phyloP scores from a whole-genome alignment of 2,888 invertebrate species.

The Exephanes ischioxanthus region DNA sequence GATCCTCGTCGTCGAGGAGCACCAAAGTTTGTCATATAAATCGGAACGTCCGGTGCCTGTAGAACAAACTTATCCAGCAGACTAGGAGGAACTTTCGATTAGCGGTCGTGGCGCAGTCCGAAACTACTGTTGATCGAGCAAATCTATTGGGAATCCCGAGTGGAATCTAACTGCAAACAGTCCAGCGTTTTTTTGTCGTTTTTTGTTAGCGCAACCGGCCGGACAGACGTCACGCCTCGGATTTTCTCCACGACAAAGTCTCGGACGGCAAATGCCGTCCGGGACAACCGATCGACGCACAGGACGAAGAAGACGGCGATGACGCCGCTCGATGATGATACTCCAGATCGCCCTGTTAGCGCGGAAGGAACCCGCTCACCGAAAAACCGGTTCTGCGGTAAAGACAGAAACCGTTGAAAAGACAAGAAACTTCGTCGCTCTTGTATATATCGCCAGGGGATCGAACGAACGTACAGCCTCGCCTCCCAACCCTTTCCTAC shows the following conservation, averaged over 20 bases:
- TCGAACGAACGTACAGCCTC: conserved; percentile 46
- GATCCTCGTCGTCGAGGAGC: conserved; percentile 8
- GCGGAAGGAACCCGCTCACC: conserved; percentile 66
- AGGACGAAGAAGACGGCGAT: conserved; percentile 48
- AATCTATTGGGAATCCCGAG: conserved; percentile 52
- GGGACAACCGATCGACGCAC: conserved; percentile 48
- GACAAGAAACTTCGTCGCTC: conserved; percentile 70
- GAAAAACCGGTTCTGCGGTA: conserved; percentile 72
- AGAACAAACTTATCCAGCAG: neutral
- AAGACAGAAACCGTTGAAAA: conserved; percentile 72
- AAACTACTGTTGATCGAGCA: conserved; percentile 25
- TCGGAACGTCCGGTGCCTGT: conserved; percentile 26
- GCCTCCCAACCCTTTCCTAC: conserved; percentile 7
- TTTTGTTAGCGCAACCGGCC: conserved; percentile 40
- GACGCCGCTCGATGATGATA: conserved; percentile 27
- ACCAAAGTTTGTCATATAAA: conserved; percentile 46
- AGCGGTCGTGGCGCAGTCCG: neutral
- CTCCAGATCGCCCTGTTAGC: conserved; percentile 51
- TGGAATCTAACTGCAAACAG: conserved; percentile 58
- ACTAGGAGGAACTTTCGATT: conserved; percentile 32
- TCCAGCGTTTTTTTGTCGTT: conserved; percentile 25
- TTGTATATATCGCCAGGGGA: conserved; percentile 48
- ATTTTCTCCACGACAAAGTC: conserved; percentile 43
- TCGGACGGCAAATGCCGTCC: conserved; percentile 34
- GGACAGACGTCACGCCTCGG: conserved; percentile 51